A percentile compares a stretch with the other conserved stretches of the same genome.
Evolutionary conservation across 1,140 invertebrate species (phyloP).

Genomic region (Bombus terrestris): DNA sequence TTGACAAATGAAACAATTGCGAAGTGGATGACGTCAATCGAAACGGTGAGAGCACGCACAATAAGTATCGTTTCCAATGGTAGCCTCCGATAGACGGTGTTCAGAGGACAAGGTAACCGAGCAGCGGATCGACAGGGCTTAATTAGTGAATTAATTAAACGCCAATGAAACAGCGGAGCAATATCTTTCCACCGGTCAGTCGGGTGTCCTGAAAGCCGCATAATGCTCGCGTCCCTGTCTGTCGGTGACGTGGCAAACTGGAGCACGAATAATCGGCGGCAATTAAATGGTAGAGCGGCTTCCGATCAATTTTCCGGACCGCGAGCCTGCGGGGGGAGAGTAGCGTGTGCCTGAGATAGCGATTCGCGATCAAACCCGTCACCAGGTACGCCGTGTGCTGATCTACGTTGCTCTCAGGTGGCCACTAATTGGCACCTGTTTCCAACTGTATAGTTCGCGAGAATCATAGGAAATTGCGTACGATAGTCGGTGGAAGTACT

Average conservation of each 20-base stretch:
- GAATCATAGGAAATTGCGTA: too few species aligned
- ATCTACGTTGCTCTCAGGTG: background rate
- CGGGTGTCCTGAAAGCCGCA: slow-evolving; percentile 32
- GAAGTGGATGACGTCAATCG: background rate
- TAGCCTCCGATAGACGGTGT: background rate
- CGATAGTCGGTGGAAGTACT: too few species aligned
- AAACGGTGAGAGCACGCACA: background rate
- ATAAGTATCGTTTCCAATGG: slow-evolving; percentile 31
- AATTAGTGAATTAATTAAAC: slow-evolving; percentile 56
- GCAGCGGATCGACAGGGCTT: slow-evolving; percentile 39
- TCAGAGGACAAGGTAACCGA: slow-evolving; percentile 18
- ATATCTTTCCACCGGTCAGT: slow-evolving; percentile 42
- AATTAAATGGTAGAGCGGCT: slow-evolving; percentile 48
- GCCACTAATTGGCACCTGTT: slow-evolving; percentile 18
- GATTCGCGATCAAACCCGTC: slow-evolving; percentile 10
- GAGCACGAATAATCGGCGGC: slow-evolving; percentile 53
- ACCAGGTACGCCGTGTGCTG: background rate
- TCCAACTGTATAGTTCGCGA: too few species aligned
- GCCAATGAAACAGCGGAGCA: slow-evolving; percentile 39
- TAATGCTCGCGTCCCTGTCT: slow-evolving; percentile 28
- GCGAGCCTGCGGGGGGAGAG: background rate
- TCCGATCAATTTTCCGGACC: slow-evolving; percentile 47
- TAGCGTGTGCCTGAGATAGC: slow-evolving; percentile 13
- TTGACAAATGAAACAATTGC: background rate
- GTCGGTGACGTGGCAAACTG: slow-evolving; percentile 49